Evolutionary conservation across 2,113 vertebrate genomes (phyloP).

Genomic region (Oryzias celebensis): DNA sequence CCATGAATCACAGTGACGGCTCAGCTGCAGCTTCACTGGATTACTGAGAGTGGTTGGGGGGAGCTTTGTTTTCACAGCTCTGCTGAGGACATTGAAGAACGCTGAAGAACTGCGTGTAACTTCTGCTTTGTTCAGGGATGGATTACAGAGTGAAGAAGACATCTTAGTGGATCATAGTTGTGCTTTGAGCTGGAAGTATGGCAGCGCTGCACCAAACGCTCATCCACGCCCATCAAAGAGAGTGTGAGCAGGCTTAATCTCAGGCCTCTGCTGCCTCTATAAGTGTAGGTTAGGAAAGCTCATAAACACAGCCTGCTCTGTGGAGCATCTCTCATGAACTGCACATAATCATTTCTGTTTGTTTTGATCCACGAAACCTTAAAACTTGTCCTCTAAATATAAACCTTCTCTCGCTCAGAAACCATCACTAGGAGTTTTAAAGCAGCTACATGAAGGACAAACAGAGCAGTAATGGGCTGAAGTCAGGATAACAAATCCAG

Average conservation of each 20-base stretch:
- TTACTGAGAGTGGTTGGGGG: too few species aligned
- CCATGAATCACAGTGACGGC: too few species aligned
- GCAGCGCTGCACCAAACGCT: neutral
- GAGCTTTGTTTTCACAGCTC: too few species aligned
- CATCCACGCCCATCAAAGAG: neutral
- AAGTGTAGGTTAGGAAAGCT: constrained; percentile 39
- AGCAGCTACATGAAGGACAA: too few species aligned
- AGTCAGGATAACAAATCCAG: too few species aligned
- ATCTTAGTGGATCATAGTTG: too few species aligned
- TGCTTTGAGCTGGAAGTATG: constrained; percentile 10
- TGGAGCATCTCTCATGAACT: neutral
- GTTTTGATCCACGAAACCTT: neutral
- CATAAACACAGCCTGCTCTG: constrained; percentile 31
- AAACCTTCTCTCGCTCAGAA: neutral
- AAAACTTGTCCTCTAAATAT: neutral
- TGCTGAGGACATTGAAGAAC: too few species aligned
- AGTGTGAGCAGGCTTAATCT: constrained; percentile 12
- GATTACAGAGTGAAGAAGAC: neutral
- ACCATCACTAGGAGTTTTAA: too few species aligned
- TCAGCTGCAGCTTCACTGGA: too few species aligned
- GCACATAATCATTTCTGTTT: constrained; percentile 8
- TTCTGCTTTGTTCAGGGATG: neutral
- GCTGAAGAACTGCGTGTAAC: too few species aligned
- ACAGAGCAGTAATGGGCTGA: too few species aligned
- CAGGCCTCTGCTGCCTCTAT: constrained; percentile 4